These are phyloP conservation scores for Portunus trituberculatus DNA, from an alignment of 1,140 invertebrate species.

Conservation along the genomic window DNA sequence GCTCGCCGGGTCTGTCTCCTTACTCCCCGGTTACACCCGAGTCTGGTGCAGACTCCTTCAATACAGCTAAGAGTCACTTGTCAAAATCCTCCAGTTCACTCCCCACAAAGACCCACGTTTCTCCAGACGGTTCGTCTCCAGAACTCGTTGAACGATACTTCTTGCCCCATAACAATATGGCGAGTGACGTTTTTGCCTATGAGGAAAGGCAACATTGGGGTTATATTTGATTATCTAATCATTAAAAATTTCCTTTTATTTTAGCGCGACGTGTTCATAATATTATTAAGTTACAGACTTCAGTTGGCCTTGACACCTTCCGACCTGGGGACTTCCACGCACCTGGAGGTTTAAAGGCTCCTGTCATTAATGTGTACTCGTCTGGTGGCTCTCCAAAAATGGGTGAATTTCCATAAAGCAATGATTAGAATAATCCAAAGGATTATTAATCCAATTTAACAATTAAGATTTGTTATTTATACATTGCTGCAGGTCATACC, in stretches of 20 bases:
- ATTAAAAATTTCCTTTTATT: too few species aligned
- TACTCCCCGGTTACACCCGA: neutral
- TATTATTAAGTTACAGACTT: neutral
- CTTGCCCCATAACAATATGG: neutral
- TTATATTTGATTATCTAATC: too few species aligned
- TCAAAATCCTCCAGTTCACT: neutral
- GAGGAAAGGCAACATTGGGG: too few species aligned
- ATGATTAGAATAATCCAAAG: too few species aligned
- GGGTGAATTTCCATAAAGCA: neutral
- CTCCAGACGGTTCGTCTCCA: neutral
- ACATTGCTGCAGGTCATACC: too few species aligned
- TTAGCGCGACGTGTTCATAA: too few species aligned
- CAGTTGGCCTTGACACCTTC: neutral
- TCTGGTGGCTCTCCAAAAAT: neutral
- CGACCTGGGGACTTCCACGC: neutral
- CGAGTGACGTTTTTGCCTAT: neutral
- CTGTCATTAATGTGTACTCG: neutral
- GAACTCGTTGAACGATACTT: neutral
- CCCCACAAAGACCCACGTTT: neutral
- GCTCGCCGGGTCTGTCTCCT: neutral
- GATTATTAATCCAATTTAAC: too few species aligned
- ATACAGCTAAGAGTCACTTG: neutral
- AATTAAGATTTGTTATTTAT: too few species aligned
- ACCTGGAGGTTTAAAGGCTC: neutral
- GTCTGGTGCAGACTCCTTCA: too few species aligned